Evolutionary conservation across 2,113 vertebrate species (phyloP).

Genomic region (Mesoclemmys tuberculata): DNA sequence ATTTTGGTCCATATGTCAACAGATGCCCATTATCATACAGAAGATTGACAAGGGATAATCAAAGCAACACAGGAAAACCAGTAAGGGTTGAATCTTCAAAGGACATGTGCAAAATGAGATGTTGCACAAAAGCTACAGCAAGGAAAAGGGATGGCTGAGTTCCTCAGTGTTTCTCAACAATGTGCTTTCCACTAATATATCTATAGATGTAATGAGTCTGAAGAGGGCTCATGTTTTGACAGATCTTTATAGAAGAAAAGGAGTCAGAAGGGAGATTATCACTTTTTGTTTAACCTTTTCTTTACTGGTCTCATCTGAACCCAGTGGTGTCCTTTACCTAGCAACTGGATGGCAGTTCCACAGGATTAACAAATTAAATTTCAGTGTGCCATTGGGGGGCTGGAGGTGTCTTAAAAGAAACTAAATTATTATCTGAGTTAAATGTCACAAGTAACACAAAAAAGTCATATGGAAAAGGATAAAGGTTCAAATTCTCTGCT

Average conservation of each 20-base stretch:
- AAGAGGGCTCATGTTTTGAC: background rate
- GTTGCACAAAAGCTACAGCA: background rate
- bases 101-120: background rate
- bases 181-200: background rate
- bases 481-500: background rate
- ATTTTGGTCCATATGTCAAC: background rate
- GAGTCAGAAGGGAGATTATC: background rate
- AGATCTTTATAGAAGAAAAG: background rate
- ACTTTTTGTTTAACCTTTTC: background rate
- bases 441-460: background rate
- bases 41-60: background rate
- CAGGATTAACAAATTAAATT: background rate
- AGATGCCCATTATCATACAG: rapidly evolving
- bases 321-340: background rate
- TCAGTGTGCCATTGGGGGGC: background rate
- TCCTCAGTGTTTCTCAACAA: background rate
- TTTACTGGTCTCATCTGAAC: background rate
- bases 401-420: background rate
- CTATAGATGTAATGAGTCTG: rapidly evolving
- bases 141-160: background rate
- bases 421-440: background rate
- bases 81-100: background rate
- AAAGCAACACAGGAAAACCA: background rate
- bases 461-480: rapidly evolving
- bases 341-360: rapidly evolving